Conservation (phyloP, 2,888 invertebrate species). For the Dimorphilus gyrociliatus region DNA sequence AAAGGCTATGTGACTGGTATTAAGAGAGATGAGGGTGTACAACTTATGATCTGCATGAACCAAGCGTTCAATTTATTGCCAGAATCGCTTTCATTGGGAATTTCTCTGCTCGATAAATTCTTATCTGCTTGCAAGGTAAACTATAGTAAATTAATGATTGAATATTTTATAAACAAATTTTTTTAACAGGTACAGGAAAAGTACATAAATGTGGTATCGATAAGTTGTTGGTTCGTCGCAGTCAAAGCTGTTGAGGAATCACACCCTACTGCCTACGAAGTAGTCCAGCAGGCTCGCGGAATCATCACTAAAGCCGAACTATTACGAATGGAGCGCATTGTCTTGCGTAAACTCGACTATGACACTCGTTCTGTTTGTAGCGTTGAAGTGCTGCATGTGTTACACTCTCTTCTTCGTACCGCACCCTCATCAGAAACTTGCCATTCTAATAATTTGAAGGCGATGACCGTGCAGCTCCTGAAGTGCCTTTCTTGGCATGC, state of each 20-base stretch:
- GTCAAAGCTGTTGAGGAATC: background rate
- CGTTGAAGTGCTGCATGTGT: conserved; percentile 33
- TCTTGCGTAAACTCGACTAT: conserved; percentile 49
- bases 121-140: conserved; percentile 29
- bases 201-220: no score
- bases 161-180: conserved; percentile 1
- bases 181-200: no score
- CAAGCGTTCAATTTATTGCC: conserved; percentile 21
- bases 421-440: no score
- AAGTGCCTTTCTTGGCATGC: no score
- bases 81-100: conserved; percentile 27
- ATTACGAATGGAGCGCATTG: conserved; percentile 64
- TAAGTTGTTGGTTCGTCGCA: no score
- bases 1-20: no score
- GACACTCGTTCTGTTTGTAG: conserved; percentile 21
- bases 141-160: background rate
- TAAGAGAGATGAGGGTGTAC: conserved; percentile 21
- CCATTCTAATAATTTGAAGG: no score
- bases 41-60: conserved; percentile 20
- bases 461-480: no score
- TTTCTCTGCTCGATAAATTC: conserved; percentile 28
- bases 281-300: conserved; percentile 44
- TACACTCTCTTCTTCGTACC: no score
- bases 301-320: conserved; percentile 70
- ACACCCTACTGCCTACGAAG: conserved; percentile 31